Base-by-base conservation (phyloP, 1,140 invertebrate genomes). In the Rhopalosiphum padi region DNA sequence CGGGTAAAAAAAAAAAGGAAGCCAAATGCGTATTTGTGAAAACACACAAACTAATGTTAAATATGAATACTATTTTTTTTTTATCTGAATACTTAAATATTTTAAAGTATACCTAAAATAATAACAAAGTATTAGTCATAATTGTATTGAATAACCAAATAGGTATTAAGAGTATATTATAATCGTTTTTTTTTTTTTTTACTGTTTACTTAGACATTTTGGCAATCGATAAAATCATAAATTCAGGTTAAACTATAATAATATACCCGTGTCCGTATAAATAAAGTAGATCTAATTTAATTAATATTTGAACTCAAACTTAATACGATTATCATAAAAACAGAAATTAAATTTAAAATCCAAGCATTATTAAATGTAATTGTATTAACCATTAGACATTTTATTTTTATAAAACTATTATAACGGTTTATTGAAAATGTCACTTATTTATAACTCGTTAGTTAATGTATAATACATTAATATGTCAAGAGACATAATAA, bases 381-480 rank as follows among this genome's bases (percentile, higher is more conserved):
- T 77, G 30, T 77, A 77, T 77, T 77, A 77, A 77, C 60, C n/a
- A 21, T n/a, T 77, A 0, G 15, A 77, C n/a, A 77, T 77, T 77
- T n/a, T n/a, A n/a, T 18, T 77, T 77, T n/a, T 77, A 77, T 77
- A n/a, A 6, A 35, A n/a, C 60, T 77, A 77, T n/a, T 77, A 77
- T 77, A 77, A 77, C 18, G n/a, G 60, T n/a, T 35, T 77, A 77
- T 77, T 77, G 30, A 77, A 77, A n/a, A 77, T 77, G 60, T 77
- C 30, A 68, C 30, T n/a, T 68, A 18, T 77, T 77, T n/a, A 15
- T 77, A n/a, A 77, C 30, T n/a, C 60, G 30, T 77, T 77, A 77
- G 60, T 77, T 77, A 77, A 77, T 77, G 60, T 77, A n/a, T n/a
- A 77, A 77, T n/a, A n/a, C 60, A n/a, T 77, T 77, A 77, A n/a